phyloP scores from a whole-genome alignment of 2,888 invertebrate genomes.

The Bellardia pandia region DNA sequence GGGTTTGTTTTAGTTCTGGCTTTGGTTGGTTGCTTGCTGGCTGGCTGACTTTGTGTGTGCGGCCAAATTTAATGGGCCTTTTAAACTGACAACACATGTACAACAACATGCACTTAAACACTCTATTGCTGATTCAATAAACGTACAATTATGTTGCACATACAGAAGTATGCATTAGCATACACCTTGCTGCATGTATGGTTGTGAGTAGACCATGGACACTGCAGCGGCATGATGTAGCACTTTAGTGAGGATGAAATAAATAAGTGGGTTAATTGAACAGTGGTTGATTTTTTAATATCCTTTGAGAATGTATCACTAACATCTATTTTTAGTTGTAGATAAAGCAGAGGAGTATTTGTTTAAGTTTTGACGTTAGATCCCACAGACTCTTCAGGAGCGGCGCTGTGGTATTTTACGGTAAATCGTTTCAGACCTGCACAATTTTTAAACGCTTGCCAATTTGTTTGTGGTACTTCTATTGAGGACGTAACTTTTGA shows the following conservation, averaged over 20 bases:
- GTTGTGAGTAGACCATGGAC: not conserved
- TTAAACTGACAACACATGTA: constrained; percentile 42
- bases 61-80: constrained; percentile 23
- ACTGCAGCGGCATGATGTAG: not conserved
- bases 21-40: constrained; percentile 5
- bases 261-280: not conserved
- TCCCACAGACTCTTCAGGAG: too few species aligned
- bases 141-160: constrained; percentile 48
- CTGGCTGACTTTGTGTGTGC: constrained; percentile 12
- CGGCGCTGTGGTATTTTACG: too few species aligned
- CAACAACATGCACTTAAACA: constrained; percentile 39
- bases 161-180: constrained; percentile 2
- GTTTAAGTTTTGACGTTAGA: too few species aligned
- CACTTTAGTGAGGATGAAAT: not conserved
- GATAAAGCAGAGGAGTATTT: too few species aligned
- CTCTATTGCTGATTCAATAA: constrained; percentile 34
- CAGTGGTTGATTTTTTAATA: not conserved
- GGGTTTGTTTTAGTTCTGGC: not conserved
- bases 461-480: too few species aligned
- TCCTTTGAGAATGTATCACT: too few species aligned
- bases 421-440: too few species aligned
- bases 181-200: constrained; percentile 28
- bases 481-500: too few species aligned
- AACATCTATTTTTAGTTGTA: too few species aligned
- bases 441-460: too few species aligned